Base-by-base conservation (phyloP, 1,140 invertebrate species). In the Phortica variegata region DNA sequence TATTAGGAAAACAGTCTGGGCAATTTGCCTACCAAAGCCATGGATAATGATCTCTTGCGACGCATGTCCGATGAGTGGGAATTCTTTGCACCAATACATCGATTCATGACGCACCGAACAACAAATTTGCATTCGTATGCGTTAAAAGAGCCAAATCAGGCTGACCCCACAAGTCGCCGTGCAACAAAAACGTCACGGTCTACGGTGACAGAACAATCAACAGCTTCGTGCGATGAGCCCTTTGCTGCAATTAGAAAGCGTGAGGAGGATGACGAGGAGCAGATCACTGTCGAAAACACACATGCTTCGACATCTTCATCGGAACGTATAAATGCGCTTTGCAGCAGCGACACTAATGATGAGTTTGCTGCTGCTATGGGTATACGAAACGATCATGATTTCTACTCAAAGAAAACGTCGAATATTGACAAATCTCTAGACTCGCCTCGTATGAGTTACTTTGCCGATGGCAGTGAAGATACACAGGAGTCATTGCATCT, bases 121-220 rank as follows among this genome's bases (percentile, higher is more conserved):
- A 58, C 60, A 16, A 71, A 73, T 40, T 47, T 73, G 34, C 71
- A 73, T 36, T 73, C 71, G 16, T 73, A 73, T 23, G 71, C 71
- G 1, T 55, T 68, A 3, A 73, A 71, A 41, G 65, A 71, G 15
- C 60, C 63, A 9, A 66, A 66, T 33, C 21, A 54, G 10, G 37
- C 33, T 18, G 54, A 55, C n/a, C 44, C 32, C 4, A 15, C 29
- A n/a, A 45, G 19, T 32, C 31, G 29, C 36, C 45, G 7, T 47
- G 12, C 13, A 44, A 48, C 9, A 60, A 53, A 13, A 15, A 58
- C 46, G 38, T 52, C 29, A 56, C n/a, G 23, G 54, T 56, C 10
- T 56, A 43, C n/a, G 23, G 23, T 26, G 10, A 26, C 5, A 26
- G 23, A 26, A 26, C 5, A 26, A 26, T 26, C n/a, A n/a, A n/a